Evolutionary conservation across 2,888 invertebrate species (phyloP), one percentile per base, ranked within the genome.

Genomic region (Hemistola chrysoprasaria): DNA sequence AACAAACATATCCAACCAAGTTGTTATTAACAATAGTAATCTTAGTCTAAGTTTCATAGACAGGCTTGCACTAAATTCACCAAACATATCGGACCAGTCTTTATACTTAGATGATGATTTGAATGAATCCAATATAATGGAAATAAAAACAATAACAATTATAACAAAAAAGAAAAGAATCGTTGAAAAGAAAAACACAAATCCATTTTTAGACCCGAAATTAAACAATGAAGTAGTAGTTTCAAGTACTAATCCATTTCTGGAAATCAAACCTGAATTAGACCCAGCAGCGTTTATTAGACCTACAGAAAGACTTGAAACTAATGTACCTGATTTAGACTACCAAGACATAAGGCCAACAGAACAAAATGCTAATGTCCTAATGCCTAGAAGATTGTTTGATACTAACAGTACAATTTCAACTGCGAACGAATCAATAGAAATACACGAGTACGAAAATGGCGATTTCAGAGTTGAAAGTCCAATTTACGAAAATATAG

Each of bases 121-220:
- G 26, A 90, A 90, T 50, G 90, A 90, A 61, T 90, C 90, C 40
- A 90, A 90, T 46, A 90, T 90, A 10, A 90, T 90, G 90, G 90
- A 90, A 52, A 88, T 90, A 1, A 90, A 90, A 73, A 87, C 89
- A 1, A 89, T 90, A 1, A 88, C 87, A 27, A 83, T 86, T 6
- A 79, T 88, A 8, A 86, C 86, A 0, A 88, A 84, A 42, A 87
- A 82, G 56, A 85, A 83, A 50, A 51, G 69, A 8, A 48, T 78
- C 5, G 40, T 57, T 4, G 61, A 58, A 37, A 78, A 70, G 29
- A 80, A 62, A 40, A 83, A 63, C 45, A 90, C 90, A 0, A 90
- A 90, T 53, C 90, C 90, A 8, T 90, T 90, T 50, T 53, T 90
- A 23, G 80, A 82, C 51, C 76, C 80, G 0, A 76, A 77, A 50